phyloP scores from a whole-genome alignment of 2,113 vertebrate genomes.

The Tragelaphus strepsiceros region DNA sequence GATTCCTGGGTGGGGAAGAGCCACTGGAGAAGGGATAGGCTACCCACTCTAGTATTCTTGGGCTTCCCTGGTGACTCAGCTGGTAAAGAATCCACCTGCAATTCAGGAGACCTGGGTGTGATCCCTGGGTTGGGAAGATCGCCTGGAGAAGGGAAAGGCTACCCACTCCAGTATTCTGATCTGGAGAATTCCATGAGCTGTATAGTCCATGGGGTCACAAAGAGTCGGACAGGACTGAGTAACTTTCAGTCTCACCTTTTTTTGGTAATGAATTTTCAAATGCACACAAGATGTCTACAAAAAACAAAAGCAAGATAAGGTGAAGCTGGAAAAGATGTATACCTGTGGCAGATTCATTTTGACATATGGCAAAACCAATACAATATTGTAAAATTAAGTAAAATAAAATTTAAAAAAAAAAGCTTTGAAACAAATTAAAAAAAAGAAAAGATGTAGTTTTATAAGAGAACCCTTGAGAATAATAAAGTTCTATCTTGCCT shows the following conservation, averaged over 20 bases:
- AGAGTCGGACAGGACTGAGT: not conserved
- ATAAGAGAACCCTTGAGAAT: not conserved
- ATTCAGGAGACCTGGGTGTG: not conserved
- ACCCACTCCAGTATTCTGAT: not conserved
- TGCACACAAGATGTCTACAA: conserved; percentile 24
- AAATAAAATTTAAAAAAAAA: no score
- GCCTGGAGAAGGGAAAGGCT: not conserved
- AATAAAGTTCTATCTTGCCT: conserved; percentile 28
- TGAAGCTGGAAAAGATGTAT: not conserved
- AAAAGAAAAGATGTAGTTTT: not conserved
- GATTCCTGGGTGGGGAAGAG: not conserved
- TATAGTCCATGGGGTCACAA: not conserved
- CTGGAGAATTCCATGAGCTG: not conserved
- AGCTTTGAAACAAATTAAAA: not conserved
- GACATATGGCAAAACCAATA: no score
- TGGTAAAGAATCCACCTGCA: not conserved
- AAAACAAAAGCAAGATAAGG: conserved; percentile 38
- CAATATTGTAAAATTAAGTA: no score
- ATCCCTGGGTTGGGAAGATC: not conserved
- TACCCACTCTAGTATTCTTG: not conserved
- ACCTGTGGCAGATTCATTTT: no score
- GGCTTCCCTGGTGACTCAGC: not conserved
- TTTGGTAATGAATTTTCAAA: conserved; percentile 34
- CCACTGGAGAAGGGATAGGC: not conserved
- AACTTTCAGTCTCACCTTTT: not conserved